Evolutionary conservation across 2,113 vertebrate species (phyloP), one percentile per base, ranked within the genome.

Genomic region (Coturnix japonica): DNA sequence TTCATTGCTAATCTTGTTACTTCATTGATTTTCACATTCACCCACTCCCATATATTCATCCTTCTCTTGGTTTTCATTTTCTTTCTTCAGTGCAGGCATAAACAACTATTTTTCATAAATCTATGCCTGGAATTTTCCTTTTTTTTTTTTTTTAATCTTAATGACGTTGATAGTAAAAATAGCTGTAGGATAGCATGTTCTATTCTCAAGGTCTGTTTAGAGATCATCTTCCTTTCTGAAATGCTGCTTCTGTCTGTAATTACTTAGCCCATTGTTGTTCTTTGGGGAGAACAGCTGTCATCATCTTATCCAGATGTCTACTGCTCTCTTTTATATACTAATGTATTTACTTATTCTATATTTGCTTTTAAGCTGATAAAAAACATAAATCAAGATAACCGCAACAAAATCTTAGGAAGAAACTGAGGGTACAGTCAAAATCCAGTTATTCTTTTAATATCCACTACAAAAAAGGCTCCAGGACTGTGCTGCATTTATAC

Each of bases 241-340:
- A 91, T 61, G 30, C 6, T 75, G 23, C 30, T 72, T 87, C 66
- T 92, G 44, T 44, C 15, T 2, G 65, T 80, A 88, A 72, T 81
- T 90, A 90, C n/a, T 81, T 21, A 89, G 49, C 20, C n/a, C 56
- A 80, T 22, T 71, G 51, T 1, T 81, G 85, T 26, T 94, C 89
- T 79, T 85, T 46, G 53, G 44, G 61, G 76, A 93, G 28, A 93
- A 85, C 49, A 92, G 78, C 61, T 96, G 64, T n/a, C 67, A 57
- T 64, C 3, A 3, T 49, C 20, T 92, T 54, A 67, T 76, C 82
- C 57, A 91, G 65, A 72, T 81, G 70, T 49, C 53, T 90, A 56
- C 22, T 57, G 79, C 89, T 78, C 31, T 61, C 21, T 75, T 88
- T 59, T 61, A 89, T 59, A 69, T 85, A 49, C 72, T 53, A 78